Evolutionary conservation across 1,140 invertebrate genomes (phyloP).

Genomic region (Cotesia typhae): DNA sequence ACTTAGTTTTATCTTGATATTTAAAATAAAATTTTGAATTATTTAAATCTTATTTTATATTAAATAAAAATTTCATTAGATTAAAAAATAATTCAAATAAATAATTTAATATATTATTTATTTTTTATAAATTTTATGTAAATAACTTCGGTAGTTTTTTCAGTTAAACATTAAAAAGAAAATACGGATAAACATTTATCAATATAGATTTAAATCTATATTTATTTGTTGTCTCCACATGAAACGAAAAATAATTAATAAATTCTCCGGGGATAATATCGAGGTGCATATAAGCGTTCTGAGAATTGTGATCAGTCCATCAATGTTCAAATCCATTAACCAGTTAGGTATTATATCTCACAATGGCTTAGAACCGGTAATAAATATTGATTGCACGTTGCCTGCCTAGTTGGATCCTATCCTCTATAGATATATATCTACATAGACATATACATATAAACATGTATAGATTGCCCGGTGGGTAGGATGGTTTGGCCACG

Average conservation of each 20-base stretch:
- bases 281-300: background rate
- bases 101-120: too few relatives aligned
- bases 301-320: slow-evolving; percentile 33
- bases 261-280: background rate
- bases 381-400: slow-evolving; percentile 43
- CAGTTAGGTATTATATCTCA: slow-evolving; percentile 35
- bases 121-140: too few relatives aligned
- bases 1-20: too few relatives aligned
- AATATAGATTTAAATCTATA: too few relatives aligned
- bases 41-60: too few relatives aligned
- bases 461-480: background rate
- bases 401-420: slow-evolving; percentile 11
- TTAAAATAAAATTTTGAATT: too few relatives aligned
- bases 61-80: too few relatives aligned
- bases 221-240: background rate
- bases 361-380: slow-evolving; percentile 39
- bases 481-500: background rate
- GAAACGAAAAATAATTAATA: background rate
- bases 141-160: too few relatives aligned
- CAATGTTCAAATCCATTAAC: slow-evolving; percentile 38
- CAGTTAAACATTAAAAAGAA: too few relatives aligned
- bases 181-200: too few relatives aligned
- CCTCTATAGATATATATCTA: background rate
- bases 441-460: slow-evolving; percentile 12
- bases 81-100: too few relatives aligned